Evolutionary conservation across 2,888 invertebrate species (phyloP).

Genomic region (Apocheima hispidaria): DNA sequence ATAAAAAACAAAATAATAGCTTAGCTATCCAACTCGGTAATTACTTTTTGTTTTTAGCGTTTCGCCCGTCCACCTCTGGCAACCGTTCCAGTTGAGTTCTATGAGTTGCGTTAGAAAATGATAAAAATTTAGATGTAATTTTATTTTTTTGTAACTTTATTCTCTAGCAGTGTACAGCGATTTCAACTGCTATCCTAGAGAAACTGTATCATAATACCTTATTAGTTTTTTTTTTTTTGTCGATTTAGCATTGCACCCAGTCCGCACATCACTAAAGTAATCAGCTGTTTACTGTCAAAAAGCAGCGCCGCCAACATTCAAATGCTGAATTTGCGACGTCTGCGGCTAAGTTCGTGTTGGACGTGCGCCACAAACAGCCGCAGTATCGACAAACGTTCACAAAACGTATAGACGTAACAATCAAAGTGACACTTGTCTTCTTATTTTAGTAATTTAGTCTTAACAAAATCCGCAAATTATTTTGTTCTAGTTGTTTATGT

Average conservation of each 20-base stretch:
- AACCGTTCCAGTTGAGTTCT: too few relatives aligned
- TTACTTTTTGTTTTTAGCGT: too few relatives aligned
- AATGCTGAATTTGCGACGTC: slow-evolving; percentile 45
- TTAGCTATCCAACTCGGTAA: too few relatives aligned
- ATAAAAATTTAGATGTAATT: too few relatives aligned
- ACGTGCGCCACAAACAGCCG: slow-evolving; percentile 78
- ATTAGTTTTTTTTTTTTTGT: slow-evolving; percentile 2
- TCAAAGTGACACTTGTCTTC: slow-evolving; percentile 81
- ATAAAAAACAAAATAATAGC: too few relatives aligned
- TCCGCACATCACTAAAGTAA: slow-evolving; percentile 62
- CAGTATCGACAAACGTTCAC: slow-evolving; percentile 85
- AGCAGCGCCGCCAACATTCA: slow-evolving; percentile 68
- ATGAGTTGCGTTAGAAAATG: too few relatives aligned
- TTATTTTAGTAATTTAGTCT: slow-evolving; percentile 78
- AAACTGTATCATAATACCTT: not conserved
- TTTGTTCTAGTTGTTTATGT: slow-evolving; percentile 79
- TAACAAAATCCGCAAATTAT: slow-evolving; percentile 72
- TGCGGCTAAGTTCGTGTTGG: slow-evolving; percentile 72
- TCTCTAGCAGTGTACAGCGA: too few relatives aligned
- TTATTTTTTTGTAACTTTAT: too few relatives aligned
- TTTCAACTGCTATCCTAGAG: too few relatives aligned
- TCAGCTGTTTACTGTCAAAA: slow-evolving; percentile 82
- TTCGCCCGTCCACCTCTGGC: too few relatives aligned
- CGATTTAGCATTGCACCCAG: slow-evolving; percentile 14
- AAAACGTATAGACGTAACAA: slow-evolving; percentile 83